A percentile compares a stretch with the other conserved stretches of the same genome.
Evolutionary conservation across 2,113 vertebrate species (phyloP).

Genomic region (Pardalotus punctatus): DNA sequence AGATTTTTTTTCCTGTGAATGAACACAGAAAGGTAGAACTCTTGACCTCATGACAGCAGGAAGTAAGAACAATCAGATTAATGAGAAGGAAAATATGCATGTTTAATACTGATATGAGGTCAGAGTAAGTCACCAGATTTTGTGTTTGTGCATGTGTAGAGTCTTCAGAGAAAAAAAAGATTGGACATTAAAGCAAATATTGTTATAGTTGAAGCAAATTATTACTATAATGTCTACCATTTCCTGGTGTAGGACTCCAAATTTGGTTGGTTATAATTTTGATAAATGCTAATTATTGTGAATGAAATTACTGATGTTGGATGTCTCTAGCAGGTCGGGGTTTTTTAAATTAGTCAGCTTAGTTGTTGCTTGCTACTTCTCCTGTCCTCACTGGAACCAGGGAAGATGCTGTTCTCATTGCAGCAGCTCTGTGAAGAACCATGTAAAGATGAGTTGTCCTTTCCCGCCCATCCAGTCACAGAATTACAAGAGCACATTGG

Average conservation of each 20-base stretch:
- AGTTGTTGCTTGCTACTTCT: neutral
- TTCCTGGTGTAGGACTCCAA: neutral
- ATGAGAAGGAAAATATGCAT: neutral
- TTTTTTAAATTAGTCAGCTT: neutral
- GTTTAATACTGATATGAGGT: neutral
- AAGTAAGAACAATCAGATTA: neutral
- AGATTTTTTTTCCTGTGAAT: neutral
- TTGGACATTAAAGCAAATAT: neutral
- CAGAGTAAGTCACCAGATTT: neutral
- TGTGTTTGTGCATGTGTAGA: neutral
- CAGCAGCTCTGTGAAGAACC: neutral
- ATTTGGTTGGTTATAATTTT: neutral
- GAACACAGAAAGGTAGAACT: neutral
- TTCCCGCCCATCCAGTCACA: neutral
- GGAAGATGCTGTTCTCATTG: neutral
- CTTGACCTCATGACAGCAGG: neutral
- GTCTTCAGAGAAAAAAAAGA: neutral
- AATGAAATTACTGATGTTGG: conserved; percentile 1
- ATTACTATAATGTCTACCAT: neutral
- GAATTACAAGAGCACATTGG: neutral
- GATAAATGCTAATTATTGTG: neutral
- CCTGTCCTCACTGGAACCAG: neutral
- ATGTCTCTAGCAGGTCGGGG: neutral
- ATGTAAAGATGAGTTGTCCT: neutral
- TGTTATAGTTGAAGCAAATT: neutral